These are phyloP conservation scores for Holothuria glaberrima DNA, from an alignment of 35 echinoderm and acorn worm species.

Conservation along the genomic window DNA sequence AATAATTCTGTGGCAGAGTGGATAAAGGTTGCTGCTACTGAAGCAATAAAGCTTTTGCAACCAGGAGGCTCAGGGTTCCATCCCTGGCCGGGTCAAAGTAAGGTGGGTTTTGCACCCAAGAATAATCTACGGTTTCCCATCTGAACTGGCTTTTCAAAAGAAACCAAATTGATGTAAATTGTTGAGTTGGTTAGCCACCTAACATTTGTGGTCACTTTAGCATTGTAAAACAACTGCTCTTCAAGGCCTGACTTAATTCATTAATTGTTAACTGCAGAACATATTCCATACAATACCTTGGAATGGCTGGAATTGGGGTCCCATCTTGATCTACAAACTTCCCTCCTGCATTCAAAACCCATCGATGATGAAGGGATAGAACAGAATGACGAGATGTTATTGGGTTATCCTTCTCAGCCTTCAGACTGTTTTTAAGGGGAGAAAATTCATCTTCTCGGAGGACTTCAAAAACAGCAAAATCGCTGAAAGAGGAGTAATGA, in stretches of 20 bases:
- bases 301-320: constrained; percentile 92
- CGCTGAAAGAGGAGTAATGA: constrained; percentile 31
- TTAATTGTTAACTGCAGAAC: neutral
- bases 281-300: constrained; percentile 62
- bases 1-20: too few relatives aligned
- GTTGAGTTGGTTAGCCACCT: too few relatives aligned
- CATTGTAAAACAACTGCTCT: too few relatives aligned
- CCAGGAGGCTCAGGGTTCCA: too few relatives aligned
- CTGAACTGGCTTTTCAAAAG: too few relatives aligned
- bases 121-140: too few relatives aligned
- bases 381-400: constrained; percentile 91
- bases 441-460: constrained; percentile 96
- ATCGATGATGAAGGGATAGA: constrained; percentile 90
- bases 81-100: too few relatives aligned
- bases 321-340: constrained; percentile 86
- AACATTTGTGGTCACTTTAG: neutral
- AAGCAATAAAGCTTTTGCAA: too few relatives aligned
- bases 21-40: too few relatives aligned
- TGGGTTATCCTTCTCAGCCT: constrained; percentile 96
- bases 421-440: constrained; percentile 95
- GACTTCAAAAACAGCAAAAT: constrained; percentile 97
- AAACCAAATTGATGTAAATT: too few relatives aligned
- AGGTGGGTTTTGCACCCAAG: too few relatives aligned
- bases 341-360: constrained; percentile 91
- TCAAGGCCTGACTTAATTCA: neutral